A percentile compares a stretch with the other conserved stretches of the same genome.
These are phyloP conservation scores for Tachysurus vachellii DNA, from an alignment of 2,113 vertebrate genomes.

Conservation along the genomic window DNA sequence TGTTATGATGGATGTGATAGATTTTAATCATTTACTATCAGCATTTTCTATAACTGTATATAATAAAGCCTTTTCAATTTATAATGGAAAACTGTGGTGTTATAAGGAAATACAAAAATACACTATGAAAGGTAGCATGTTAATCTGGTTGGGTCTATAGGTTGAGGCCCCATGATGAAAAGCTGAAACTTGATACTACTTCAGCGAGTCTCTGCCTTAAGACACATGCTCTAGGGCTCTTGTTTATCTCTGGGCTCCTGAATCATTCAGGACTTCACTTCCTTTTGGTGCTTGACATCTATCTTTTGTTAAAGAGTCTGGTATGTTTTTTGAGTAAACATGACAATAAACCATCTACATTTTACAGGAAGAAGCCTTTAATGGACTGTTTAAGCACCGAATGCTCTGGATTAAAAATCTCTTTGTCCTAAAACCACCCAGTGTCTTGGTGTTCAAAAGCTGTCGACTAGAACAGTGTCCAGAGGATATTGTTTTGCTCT, in stretches of 20 bases:
- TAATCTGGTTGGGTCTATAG: background rate
- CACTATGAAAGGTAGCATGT: background rate
- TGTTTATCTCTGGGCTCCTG: slow-evolving; percentile 1
- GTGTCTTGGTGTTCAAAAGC: background rate
- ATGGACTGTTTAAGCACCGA: background rate
- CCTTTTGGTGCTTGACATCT: background rate
- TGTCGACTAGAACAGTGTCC: background rate
- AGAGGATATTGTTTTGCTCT: background rate
- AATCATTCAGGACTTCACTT: background rate
- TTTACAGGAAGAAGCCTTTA: background rate
- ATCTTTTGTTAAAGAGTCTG: slow-evolving; percentile 8
- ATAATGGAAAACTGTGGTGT: background rate
- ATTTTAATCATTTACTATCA: background rate
- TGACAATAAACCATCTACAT: background rate
- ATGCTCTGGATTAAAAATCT: background rate
- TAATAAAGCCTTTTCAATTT: background rate
- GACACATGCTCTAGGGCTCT: background rate
- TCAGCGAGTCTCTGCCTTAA: background rate
- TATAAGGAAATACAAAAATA: background rate
- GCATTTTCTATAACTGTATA: background rate
- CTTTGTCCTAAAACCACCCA: background rate
- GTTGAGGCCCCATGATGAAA: background rate
- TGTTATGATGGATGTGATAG: background rate
- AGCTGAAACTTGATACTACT: background rate
- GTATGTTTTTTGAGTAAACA: slow-evolving; percentile 8